Evolutionary conservation across 2,797 vertebrate species (phyloP), one percentile per base, ranked within the genome.

Genomic region (Heterohyrax brucei): DNA sequence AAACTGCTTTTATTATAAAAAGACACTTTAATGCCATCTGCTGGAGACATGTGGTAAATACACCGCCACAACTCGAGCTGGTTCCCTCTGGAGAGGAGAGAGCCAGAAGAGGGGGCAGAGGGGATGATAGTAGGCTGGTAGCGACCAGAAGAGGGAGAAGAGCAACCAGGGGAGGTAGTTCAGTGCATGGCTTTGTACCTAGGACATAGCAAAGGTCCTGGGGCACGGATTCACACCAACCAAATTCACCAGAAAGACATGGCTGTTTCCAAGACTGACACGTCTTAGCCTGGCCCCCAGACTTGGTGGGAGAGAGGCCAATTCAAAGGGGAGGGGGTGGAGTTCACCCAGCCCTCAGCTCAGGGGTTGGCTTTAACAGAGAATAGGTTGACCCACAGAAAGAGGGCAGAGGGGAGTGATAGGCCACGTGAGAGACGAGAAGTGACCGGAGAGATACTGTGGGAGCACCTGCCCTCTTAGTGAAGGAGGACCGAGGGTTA

Each of bases 171-270:
- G 92, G 95, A 96, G 95, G 96, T 96, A 97, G 96, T 95, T 91
- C 95, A 95, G 39, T 94, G 94, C 95, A 56, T 87, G 83, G 77
- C 95, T 96, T 95, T 44, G 86, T 84, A 87, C 83, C 66, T 6
- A 95, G 97, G 94, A 97, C 76, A 21, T 5, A 81, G 91, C 79
- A 66, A 86, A 81, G 79, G 95, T 95, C 95, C 95, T 59, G 59
- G 83, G 79, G 95, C 94, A 90, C 93, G 46, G 86, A 94, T 97
- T 97, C 96, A 95, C 97, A 97, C 92, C 95, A 94, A 93, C 91
- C 97, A 87, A 84, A 96, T 92, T 95, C 91, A 94, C 86, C 50
- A 89, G 88, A 93, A 56, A 39, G 39, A 61, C 5, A 33, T 44
- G 82, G 78, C 46, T 83, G 64, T 83, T 92, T 96, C 85, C 13